phyloP scores from a whole-genome alignment of 2,888 invertebrate genomes.

The Drosophila austrosaltans region DNA sequence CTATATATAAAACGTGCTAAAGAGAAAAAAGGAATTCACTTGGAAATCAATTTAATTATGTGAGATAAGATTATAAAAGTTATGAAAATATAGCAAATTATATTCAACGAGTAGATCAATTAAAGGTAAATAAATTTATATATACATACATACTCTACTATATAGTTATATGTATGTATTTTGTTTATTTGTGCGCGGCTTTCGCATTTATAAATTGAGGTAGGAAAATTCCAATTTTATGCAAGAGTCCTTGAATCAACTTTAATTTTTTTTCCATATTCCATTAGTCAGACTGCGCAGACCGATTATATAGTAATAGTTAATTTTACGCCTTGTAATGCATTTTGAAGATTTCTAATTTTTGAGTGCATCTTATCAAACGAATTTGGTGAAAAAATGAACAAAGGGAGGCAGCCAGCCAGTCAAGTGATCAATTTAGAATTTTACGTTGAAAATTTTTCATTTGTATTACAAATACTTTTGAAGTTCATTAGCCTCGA shows the following conservation, averaged over 20 bases:
- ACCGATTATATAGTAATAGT: background rate
- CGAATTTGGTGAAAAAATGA: background rate
- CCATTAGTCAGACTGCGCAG: no score
- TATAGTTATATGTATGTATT: background rate
- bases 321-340: slow-evolving; percentile 1
- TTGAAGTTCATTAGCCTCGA: slow-evolving; percentile 4
- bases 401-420: background rate
- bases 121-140: slow-evolving; percentile 3
- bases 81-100: slow-evolving; percentile 2
- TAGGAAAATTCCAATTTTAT: background rate
- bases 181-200: background rate
- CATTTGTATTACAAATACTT: no score
- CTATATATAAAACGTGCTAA: slow-evolving; percentile 1
- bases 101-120: slow-evolving; percentile 2
- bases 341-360: background rate
- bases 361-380: background rate
- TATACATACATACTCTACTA: background rate
- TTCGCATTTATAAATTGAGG: slow-evolving; percentile 3
- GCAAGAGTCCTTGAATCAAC: background rate
- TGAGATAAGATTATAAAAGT: slow-evolving; percentile 28
- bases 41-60: slow-evolving; percentile 42
- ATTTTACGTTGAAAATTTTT: background rate
- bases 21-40: slow-evolving; percentile 42
- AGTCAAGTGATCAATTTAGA: background rate
- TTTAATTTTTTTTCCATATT: no score